phyloP scores from a whole-genome alignment of 2,113 vertebrate genomes.

The Phylloscopus trochiloides region DNA sequence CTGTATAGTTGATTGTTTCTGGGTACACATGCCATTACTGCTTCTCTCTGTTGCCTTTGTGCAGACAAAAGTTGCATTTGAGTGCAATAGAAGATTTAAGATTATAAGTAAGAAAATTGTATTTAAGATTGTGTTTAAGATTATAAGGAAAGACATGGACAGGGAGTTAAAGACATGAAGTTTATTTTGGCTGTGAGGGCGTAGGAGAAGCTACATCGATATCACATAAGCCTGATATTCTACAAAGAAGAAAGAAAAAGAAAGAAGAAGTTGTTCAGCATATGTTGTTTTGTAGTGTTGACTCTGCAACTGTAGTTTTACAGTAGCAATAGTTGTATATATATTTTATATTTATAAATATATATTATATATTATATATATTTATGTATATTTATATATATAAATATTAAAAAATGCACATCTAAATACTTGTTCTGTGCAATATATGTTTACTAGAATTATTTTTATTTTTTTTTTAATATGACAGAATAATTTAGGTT shows the following conservation, averaged over 20 bases:
- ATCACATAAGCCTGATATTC: background rate
- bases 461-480: background rate
- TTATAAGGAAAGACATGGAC: background rate
- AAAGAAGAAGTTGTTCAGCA: rapidly evolving
- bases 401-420: too few species aligned
- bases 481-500: background rate
- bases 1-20: slow-evolving; percentile 41
- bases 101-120: background rate
- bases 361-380: too few species aligned
- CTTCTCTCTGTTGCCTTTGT: background rate
- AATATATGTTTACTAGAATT: background rate
- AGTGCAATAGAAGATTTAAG: background rate
- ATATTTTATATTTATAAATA: background rate
- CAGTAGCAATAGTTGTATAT: background rate
- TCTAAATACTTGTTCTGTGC: background rate
- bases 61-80: background rate
- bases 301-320: background rate
- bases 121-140: background rate
- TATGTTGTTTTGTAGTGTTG: background rate
- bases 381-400: too few species aligned
- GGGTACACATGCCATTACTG: background rate
- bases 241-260: background rate
- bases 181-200: background rate
- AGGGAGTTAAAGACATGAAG: background rate
- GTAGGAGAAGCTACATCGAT: background rate